phyloP scores from a whole-genome alignment of 2,888 invertebrate species.

The Dasysyrphus albostriatus region DNA sequence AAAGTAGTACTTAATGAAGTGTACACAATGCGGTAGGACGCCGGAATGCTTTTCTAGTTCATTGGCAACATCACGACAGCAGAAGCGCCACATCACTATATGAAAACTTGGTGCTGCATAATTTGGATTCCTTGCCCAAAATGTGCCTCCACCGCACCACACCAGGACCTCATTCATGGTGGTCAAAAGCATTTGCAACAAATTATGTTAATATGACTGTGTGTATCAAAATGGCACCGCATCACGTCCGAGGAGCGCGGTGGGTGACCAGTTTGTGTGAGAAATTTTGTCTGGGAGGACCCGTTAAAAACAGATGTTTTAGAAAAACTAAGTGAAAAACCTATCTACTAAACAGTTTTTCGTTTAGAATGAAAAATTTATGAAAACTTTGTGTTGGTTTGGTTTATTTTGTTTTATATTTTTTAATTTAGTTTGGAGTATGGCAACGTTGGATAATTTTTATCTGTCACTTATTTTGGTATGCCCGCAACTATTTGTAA shows the following conservation, averaged over 20 bases:
- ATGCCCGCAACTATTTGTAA: neutral
- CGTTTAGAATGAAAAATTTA: neutral
- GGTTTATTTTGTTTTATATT: neutral
- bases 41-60: conserved; percentile 65
- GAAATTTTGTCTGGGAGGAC: neutral
- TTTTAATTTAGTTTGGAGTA: neutral
- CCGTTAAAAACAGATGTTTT: conserved; percentile 29
- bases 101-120: conserved; percentile 57
- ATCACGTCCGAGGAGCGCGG: neutral
- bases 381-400: neutral
- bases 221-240: conserved; percentile 45
- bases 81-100: conserved; percentile 37
- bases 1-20: conserved; percentile 71
- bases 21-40: conserved; percentile 66
- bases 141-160: neutral
- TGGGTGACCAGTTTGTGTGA: neutral
- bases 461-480: neutral
- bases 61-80: conserved; percentile 46
- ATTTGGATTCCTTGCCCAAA: conserved; percentile 46
- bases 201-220: conserved; percentile 70
- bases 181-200: conserved; percentile 48
- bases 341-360: neutral
- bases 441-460: neutral
- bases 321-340: neutral
- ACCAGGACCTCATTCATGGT: conserved; percentile 15